These are phyloP conservation scores for Drosophila prosaltans DNA, from an alignment of 1,140 invertebrate species.

Conservation along the genomic window DNA sequence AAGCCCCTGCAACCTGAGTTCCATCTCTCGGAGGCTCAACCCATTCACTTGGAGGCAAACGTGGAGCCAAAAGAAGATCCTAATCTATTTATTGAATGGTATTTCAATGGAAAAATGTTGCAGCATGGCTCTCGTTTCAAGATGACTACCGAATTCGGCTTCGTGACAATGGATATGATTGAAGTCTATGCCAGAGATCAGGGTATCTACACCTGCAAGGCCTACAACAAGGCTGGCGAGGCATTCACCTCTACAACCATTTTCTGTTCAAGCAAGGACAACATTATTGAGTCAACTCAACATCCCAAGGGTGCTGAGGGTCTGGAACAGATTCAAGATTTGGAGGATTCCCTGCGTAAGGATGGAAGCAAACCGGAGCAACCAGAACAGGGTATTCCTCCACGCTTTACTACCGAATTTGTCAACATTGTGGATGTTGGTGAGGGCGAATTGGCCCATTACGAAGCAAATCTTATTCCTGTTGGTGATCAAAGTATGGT, in stretches of 20 bases:
- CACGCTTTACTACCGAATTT: conserved; percentile 94
- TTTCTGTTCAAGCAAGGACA: conserved; percentile 91
- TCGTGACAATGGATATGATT: conserved; percentile 94
- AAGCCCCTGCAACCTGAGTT: conserved; percentile 92
- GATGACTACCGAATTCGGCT: conserved; percentile 95
- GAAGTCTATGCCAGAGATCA: conserved; percentile 96
- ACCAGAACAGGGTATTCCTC: conserved; percentile 90
- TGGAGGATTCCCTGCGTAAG: conserved; percentile 92
- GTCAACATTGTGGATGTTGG: conserved; percentile 91
- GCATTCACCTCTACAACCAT: conserved; percentile 96
- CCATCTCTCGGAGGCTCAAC: conserved; percentile 94
- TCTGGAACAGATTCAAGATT: conserved; percentile 93
- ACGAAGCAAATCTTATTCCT: conserved; percentile 96
- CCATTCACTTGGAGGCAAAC: conserved; percentile 95
- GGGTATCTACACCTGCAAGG: conserved; percentile 96
- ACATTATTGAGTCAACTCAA: conserved; percentile 93
- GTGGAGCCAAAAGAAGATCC: conserved; percentile 98
- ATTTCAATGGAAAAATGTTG: conserved; percentile 94
- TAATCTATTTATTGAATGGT: conserved; percentile 96
- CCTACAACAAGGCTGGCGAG: conserved; percentile 93
- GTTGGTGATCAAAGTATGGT: conserved; percentile 97
- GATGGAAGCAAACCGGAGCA: conserved; percentile 88
- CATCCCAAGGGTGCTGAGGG: conserved; percentile 97
- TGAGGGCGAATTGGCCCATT: conserved; percentile 96
- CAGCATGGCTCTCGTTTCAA: conserved; percentile 94